Evolutionary conservation across 2,113 vertebrate genomes (phyloP), one percentile per base, ranked within the genome.

Genomic region (Ptilorrhoa leucosticta): DNA sequence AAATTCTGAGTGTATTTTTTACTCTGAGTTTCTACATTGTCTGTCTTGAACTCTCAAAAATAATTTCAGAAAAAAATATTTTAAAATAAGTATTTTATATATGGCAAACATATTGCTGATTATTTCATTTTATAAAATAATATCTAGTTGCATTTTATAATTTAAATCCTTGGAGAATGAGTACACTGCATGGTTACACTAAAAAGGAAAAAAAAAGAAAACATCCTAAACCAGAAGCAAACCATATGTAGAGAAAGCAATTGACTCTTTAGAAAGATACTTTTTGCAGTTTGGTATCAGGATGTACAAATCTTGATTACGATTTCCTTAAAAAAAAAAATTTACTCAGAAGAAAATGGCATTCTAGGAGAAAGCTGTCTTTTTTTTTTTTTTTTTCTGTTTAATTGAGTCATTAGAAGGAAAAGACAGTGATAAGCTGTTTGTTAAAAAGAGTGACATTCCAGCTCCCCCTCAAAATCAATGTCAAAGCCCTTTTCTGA

Each of bases 171-270:
- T 4, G 4, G 9, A 7, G 6, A 39, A 44, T 44, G 14, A 23
- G 13, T 78, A 65, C 1, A 37, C 5, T 48, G 8, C 8, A 48
- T 0, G 0, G 15, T 65, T 83, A 33, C 24, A 40, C 3, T 20
- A 14, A 50, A 84, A 78, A 75, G 6, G 6, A 9, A 26, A 33
- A 12, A 17, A 20, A 60, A 35, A 11, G 15, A 16, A 53, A 61
- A 22, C 22, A 50, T 6, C 3, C 2, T 57, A 31, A 72, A 57
- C 11, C 10, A 31, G 26, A 88, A 65, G 11, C 5, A 17, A 78
- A 73, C 5, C 6, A 39, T 7, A 40, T 3, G 4, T 6, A n/a
- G 6, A 51, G 3, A 40, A 37, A 68, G 28, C 14, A 82, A 47
- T 8, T 39, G 8, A 60, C 4, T 33, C 26, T 47, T 88, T 47